A percentile compares a stretch with the other conserved stretches of the same genome.
Conservation (phyloP, 2,113 vertebrate species). For the Dromas ardeola region DNA sequence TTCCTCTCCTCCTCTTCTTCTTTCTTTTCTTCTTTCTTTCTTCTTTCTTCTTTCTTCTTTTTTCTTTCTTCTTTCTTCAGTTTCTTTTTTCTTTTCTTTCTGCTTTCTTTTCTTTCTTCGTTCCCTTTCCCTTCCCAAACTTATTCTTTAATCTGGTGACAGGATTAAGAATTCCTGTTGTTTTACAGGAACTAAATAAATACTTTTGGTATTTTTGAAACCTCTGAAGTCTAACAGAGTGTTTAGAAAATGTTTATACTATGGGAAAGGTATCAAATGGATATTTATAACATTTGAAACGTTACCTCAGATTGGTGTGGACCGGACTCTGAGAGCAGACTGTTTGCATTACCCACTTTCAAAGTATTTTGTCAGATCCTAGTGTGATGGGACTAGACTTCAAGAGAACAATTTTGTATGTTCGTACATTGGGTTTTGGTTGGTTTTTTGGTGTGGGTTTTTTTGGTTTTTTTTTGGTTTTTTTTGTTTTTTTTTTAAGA, state of each 20-base stretch:
- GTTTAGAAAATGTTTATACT: conserved; percentile 50
- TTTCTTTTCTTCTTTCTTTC: too few relatives aligned
- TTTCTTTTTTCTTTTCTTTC: rapidly evolving
- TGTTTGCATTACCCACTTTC: conserved; percentile 23
- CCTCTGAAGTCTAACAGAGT: conserved; percentile 43
- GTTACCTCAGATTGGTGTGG: conserved; percentile 1
- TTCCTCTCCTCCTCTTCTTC: too few relatives aligned
- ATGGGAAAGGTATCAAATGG: conserved; percentile 31
- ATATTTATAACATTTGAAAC: conserved; percentile 60
- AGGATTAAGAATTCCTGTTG: conserved; percentile 63
- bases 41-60: too few relatives aligned
- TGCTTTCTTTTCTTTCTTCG: neutral
- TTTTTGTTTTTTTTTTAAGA: neutral
- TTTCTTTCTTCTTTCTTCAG: too few relatives aligned
- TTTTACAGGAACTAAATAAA: conserved; percentile 68
- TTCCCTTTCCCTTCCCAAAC: neutral
- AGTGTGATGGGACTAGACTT: neutral
- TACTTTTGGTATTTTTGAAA: conserved; percentile 47
- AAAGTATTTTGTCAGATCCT: neutral
- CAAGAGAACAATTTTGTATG: neutral
- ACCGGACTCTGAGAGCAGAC: neutral
- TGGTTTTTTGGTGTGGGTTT: neutral
- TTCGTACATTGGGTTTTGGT: neutral
- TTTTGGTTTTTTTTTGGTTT: neutral
- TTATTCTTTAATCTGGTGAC: conserved; percentile 16